phyloP scores from a whole-genome alignment of 2,888 invertebrate species.

The Dryobota labecula region DNA sequence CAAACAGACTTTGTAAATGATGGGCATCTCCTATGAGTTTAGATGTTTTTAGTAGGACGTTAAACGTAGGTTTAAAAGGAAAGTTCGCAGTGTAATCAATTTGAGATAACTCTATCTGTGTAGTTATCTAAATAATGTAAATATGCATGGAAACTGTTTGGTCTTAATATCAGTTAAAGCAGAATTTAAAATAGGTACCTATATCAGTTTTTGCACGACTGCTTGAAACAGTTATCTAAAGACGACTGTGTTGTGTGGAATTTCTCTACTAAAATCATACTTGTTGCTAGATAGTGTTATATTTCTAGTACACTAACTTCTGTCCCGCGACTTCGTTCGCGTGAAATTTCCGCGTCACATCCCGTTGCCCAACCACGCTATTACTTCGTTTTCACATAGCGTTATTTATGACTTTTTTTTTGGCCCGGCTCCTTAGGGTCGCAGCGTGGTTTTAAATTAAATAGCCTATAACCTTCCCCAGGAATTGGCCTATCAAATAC shows the following conservation, averaged over 20 bases:
- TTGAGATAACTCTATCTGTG: conserved; percentile 36
- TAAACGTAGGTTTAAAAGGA: conserved; percentile 25
- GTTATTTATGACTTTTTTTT: no score
- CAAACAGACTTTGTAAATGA: conserved; percentile 54
- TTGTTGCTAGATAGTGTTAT: conserved; percentile 10
- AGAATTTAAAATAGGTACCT: neutral
- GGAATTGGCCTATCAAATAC: no score
- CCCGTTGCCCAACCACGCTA: no score
- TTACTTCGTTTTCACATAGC: no score
- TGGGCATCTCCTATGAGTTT: conserved; percentile 56
- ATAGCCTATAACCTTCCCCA: no score
- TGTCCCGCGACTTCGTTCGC: no score
- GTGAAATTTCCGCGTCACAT: no score
- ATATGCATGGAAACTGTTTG: conserved; percentile 12
- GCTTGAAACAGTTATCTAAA: neutral
- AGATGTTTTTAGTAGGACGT: conserved; percentile 8
- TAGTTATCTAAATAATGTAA: conserved; percentile 20
- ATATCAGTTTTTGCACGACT: neutral
- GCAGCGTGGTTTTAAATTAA: no score
- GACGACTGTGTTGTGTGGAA: neutral
- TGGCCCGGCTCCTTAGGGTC: no score
- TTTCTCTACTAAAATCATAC: conserved; percentile 4
- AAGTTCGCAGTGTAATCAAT: conserved; percentile 12
- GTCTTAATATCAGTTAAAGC: conserved; percentile 1
- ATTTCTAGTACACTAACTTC: conserved; percentile 7